Conservation (phyloP, 35 echinoderm and acorn worm genomes). For the Diadema setosum region DNA sequence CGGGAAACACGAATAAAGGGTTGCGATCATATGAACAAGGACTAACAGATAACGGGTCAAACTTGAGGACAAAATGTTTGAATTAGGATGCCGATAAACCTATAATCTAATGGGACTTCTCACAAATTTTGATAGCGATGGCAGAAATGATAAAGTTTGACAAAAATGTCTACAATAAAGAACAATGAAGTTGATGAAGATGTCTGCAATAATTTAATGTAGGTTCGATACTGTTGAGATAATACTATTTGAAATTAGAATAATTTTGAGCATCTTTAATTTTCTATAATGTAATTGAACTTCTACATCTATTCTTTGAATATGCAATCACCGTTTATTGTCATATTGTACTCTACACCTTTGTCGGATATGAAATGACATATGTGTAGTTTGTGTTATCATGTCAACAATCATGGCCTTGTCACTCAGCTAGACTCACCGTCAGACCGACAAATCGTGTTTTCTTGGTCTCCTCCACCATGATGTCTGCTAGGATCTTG, state of each 20-base stretch:
- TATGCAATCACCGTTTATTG: background rate
- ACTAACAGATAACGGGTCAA: background rate
- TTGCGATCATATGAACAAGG: background rate
- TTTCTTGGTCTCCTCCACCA: background rate
- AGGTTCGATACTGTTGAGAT: background rate
- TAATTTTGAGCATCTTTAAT: too few species aligned
- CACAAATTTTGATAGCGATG: background rate
- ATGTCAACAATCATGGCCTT: too few species aligned
- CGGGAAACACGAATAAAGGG: background rate
- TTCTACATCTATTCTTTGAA: background rate
- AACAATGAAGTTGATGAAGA: background rate
- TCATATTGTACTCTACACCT: background rate
- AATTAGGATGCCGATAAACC: background rate
- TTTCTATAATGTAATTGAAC: background rate
- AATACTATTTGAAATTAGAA: too few species aligned
- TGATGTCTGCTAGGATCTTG: conserved; percentile 17
- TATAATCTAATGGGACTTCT: background rate
- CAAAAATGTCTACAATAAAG: background rate
- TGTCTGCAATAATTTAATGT: background rate
- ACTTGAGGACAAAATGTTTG: background rate
- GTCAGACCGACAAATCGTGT: conserved; percentile 49
- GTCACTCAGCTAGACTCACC: background rate
- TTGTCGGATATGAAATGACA: background rate
- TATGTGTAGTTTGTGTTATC: too few species aligned
- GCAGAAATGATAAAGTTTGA: background rate